A percentile compares a stretch with the other conserved stretches of the same genome.
Conservation (phyloP, 2,797 vertebrate genomes). For the Channallabes apus region DNA sequence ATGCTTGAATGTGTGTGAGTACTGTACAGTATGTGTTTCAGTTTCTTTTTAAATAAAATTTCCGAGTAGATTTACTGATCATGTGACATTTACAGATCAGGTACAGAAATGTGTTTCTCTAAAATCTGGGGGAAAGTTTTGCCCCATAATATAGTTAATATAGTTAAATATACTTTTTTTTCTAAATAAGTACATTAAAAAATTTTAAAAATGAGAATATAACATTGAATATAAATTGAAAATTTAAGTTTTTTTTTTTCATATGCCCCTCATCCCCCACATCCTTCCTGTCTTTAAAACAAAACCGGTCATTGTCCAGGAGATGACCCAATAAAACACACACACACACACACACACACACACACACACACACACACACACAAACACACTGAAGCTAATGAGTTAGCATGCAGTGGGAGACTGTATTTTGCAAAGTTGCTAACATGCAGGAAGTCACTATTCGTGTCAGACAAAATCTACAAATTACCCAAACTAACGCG, state of each 20-base stretch:
- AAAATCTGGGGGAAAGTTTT: too few relatives aligned
- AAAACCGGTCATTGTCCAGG: constrained; percentile 69
- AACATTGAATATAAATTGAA: too few relatives aligned
- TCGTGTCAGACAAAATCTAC: background rate
- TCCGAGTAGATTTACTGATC: background rate
- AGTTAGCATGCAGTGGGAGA: background rate
- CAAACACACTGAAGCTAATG: background rate
- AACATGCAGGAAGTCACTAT: background rate
- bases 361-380: constrained; percentile 32
- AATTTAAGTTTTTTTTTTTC: background rate
- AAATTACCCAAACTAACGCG: background rate
- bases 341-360: constrained; percentile 29
- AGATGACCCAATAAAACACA: constrained; percentile 71
- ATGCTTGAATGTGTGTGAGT: background rate
- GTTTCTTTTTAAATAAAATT: background rate
- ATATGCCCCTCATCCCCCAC: background rate
- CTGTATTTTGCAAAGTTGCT: background rate
- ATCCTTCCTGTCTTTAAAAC: constrained; percentile 73
- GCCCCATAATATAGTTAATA: too few relatives aligned
- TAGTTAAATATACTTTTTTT: background rate
- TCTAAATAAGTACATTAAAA: background rate
- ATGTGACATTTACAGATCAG: background rate
- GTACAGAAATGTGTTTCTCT: background rate
- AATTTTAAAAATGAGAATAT: background rate
- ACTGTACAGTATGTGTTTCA: background rate